Evolutionary conservation across 2,888 invertebrate genomes (phyloP).

Genomic region (Schizaphis graminum): DNA sequence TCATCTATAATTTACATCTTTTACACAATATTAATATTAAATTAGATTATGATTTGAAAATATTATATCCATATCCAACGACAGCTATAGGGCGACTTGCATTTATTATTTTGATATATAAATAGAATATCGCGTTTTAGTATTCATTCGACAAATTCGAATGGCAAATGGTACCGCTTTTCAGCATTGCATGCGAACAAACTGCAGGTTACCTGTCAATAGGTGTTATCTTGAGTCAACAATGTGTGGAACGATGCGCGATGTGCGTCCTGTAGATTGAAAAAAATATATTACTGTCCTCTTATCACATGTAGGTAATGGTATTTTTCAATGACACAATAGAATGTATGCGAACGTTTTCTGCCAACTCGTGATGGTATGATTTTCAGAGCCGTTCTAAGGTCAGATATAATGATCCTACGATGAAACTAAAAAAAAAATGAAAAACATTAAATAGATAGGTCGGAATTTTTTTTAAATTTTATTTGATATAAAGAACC

Average conservation of each 20-base stretch:
- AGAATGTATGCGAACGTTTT: not conserved
- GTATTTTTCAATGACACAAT: conserved; percentile 1
- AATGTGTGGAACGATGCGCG: not conserved
- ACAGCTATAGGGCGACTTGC: not conserved
- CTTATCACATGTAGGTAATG: not conserved
- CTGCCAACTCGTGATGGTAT: not conserved
- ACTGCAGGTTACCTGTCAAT: not conserved
- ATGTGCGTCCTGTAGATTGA: not conserved
- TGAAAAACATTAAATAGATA: not conserved
- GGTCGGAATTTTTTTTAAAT: not conserved
- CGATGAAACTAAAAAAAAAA: not conserved
- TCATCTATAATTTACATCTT: not conserved
- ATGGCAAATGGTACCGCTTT: not conserved
- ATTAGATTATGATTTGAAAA: not conserved
- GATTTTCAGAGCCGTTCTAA: not conserved
- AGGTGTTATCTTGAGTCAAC: not conserved
- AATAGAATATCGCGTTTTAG: not conserved
- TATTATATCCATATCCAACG: not conserved
- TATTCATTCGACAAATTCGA: conserved; percentile 7
- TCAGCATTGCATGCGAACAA: not conserved
- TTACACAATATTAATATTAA: not conserved
- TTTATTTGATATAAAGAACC: not conserved
- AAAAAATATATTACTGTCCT: conserved; percentile 13
- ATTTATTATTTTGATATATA: not conserved
- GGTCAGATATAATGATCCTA: not conserved